Evolutionary conservation across 2,113 vertebrate genomes (phyloP), one percentile per base, ranked within the genome.

Genomic region (Rhea pennata): DNA sequence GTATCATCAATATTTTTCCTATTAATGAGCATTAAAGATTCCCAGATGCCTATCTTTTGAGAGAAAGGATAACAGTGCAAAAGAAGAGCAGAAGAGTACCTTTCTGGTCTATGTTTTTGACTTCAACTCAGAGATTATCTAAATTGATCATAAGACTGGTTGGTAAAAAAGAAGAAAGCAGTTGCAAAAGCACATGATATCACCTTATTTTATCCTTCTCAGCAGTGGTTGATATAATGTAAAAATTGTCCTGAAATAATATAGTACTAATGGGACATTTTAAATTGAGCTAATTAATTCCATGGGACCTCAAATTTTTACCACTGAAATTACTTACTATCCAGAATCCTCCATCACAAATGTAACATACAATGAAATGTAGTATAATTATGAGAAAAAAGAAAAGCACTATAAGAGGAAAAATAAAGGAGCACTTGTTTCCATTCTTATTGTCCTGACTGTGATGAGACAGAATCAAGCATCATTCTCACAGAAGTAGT

Each of bases 271-370:
- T 12, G 31, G 15, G 90, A 5, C 10, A 12, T 42, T 89, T 90
- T 69, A 46, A 77, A 67, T 50, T 65, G 54, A 71, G 46, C 54
- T 70, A 84, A 93, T 90, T 94, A 95, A 90, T 83, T 90, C 96
- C 79, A n/a, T 22, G 33, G 59, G 77, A 75, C 24, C 33, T 70
- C 58, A 73, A 58, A 33, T 15, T 85, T 75, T 75, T 69, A 54
- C 73, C 46, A 44, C 12, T 65, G 1, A 61, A 70, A 79, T 19
- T 12, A 5, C 61, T 86, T 87, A 44, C 16, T 23, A 31, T 29
- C 20, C 61, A 84, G 64, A 88, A 10, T 19, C 15, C 29, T 29
- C 71, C 27, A 16, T 80, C 70, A 76, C 27, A 95, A 82, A n/a
- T 40, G 20, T 39, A 84, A 80, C 6, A 23, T 33, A 59, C 21